Evolutionary conservation across 2,888 invertebrate genomes (phyloP).

Genomic region (Cyclophora punctaria): DNA sequence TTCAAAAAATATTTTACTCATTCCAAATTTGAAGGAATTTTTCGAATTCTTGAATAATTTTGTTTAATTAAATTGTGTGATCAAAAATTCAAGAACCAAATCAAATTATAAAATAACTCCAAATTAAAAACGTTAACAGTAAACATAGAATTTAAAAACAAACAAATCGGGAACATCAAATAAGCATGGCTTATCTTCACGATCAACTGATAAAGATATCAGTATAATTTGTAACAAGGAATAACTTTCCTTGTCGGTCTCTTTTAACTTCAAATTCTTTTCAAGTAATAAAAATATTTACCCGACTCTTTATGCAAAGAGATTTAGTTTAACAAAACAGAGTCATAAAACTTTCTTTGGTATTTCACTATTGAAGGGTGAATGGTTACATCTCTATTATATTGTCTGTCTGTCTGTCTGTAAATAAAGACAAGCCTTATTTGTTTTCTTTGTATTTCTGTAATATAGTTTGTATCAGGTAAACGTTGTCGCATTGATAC

Average conservation of each 20-base stretch:
- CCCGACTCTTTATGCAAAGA: conserved; percentile 29
- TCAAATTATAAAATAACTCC: no score
- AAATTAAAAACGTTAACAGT: background rate
- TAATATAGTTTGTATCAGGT: background rate
- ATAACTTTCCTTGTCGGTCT: conserved; percentile 34
- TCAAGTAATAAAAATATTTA: conserved; percentile 36
- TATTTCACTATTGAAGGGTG: conserved; percentile 12
- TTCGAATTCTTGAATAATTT: no score
- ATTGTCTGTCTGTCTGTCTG: conserved; percentile 7
- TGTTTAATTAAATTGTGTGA: no score
- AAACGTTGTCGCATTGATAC: background rate
- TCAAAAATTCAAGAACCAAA: no score
- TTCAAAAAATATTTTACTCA: no score
- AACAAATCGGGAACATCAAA: conserved; percentile 5
- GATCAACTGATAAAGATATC: conserved; percentile 5
- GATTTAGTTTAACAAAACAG: conserved; percentile 16
- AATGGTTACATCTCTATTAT: conserved; percentile 9
- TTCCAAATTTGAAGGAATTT: no score
- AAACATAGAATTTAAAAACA: background rate
- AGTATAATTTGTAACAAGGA: conserved; percentile 21
- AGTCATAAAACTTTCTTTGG: conserved; percentile 36
- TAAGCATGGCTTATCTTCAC: no score
- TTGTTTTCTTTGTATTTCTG: background rate
- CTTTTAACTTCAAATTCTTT: conserved; percentile 33
- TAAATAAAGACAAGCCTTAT: conserved; percentile 3